These are phyloP conservation scores for Forbesichthys agassizii DNA, from an alignment of 2,113 vertebrate species.

Conservation along the genomic window DNA sequence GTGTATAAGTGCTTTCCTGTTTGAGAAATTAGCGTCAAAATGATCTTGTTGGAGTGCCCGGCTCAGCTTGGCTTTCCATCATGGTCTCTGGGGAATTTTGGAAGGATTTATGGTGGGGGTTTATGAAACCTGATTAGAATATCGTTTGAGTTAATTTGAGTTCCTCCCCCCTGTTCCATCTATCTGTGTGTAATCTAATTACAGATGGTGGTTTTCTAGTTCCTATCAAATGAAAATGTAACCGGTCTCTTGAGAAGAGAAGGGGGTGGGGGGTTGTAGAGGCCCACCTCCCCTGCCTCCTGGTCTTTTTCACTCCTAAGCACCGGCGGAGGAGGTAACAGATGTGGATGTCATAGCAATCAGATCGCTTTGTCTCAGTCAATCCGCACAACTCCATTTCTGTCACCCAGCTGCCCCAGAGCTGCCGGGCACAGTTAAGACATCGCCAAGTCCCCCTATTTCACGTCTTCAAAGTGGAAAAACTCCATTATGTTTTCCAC, in stretches of 20 bases:
- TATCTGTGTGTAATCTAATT: constrained; percentile 74
- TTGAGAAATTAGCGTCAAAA: constrained; percentile 71
- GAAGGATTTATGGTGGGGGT: constrained; percentile 50
- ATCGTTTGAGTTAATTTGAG: constrained; percentile 74
- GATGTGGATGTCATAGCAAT: constrained; percentile 53
- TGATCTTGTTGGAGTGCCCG: constrained; percentile 67
- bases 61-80: constrained; percentile 51
- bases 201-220: constrained; percentile 70
- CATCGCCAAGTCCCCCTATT: constrained; percentile 2
- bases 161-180: constrained; percentile 42
- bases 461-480: neutral
- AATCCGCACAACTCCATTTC: neutral
- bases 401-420: constrained; percentile 7
- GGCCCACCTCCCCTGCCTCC: constrained; percentile 24
- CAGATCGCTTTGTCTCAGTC: constrained; percentile 37
- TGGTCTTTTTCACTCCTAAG: constrained; percentile 42
- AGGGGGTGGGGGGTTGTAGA: neutral
- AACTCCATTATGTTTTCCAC: neutral
- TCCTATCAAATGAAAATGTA: constrained; percentile 67
- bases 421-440: constrained; percentile 14
- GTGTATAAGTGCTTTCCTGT: constrained; percentile 71
- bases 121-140: constrained; percentile 74
- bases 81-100: constrained; percentile 54
- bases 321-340: constrained; percentile 45
- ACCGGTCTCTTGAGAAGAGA: constrained; percentile 52